A percentile compares a stretch with the other conserved stretches of the same genome.
Conservation (phyloP, 2,888 invertebrate genomes). For the Leuctra nigra region DNA sequence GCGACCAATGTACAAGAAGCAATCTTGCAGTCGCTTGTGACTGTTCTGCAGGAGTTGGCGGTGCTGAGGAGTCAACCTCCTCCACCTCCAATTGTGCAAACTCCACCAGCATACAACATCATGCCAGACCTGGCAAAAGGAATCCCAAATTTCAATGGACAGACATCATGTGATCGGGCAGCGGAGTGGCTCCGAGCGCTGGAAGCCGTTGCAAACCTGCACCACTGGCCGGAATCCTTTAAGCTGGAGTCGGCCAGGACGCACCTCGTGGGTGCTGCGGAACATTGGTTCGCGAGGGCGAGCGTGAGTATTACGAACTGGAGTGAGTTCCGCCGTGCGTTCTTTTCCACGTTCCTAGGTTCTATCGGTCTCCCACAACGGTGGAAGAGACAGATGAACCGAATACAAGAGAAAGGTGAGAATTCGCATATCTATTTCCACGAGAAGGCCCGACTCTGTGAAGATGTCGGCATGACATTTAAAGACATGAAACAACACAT, state of each 20-base stretch:
- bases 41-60: too few relatives aligned
- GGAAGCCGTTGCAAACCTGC: not conserved
- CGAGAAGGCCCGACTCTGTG: not conserved
- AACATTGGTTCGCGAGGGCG: not conserved
- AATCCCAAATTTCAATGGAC: not conserved
- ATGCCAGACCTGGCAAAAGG: not conserved
- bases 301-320: not conserved
- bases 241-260: not conserved
- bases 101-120: not conserved
- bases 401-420: not conserved
- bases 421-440: not conserved
- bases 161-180: not conserved
- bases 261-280: not conserved
- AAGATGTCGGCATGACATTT: not conserved
- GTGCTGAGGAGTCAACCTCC: too few relatives aligned
- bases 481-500: not conserved
- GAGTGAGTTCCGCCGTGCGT: not conserved
- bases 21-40: too few relatives aligned
- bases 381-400: not conserved
- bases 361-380: not conserved
- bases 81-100: too few relatives aligned
- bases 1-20: too few relatives aligned
- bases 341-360: not conserved
- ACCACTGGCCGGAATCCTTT: not conserved
- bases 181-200: not conserved